These are phyloP conservation scores for Caenorhabditis sp. DNA, from an alignment of 2,888 invertebrate species.

Conservation along the genomic window DNA sequence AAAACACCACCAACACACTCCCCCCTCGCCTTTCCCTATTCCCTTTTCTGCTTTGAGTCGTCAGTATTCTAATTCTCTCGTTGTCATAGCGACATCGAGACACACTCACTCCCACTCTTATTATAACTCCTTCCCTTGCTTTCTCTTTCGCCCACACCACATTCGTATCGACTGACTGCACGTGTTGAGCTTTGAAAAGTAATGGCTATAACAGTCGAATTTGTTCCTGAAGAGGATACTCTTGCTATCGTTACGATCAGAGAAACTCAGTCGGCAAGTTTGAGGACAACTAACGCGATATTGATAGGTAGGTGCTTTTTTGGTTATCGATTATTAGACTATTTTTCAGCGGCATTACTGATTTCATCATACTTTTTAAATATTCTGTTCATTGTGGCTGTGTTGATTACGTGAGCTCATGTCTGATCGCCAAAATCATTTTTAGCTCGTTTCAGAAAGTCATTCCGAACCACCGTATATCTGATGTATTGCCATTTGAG, in stretches of 20 bases:
- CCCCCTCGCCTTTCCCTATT: not conserved
- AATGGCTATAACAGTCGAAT: conserved; percentile 70
- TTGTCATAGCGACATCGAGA: conserved; percentile 44
- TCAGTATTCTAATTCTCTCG: conserved; percentile 22
- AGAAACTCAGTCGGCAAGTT: conserved; percentile 74
- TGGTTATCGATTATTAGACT: not conserved
- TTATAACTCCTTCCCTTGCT: conserved; percentile 7
- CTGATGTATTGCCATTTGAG: conserved; percentile 67
- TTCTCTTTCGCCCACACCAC: not conserved
- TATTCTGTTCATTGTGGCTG: conserved; percentile 73
- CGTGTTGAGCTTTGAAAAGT: not conserved
- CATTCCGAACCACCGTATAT: conserved; percentile 59
- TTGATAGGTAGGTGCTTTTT: conserved; percentile 58
- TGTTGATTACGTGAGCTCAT: conserved; percentile 76
- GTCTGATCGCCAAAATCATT: not conserved
- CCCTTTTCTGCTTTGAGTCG: not conserved
- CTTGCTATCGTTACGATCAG: conserved; percentile 75
- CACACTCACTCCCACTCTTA: conserved; percentile 36
- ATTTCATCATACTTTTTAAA: conserved; percentile 77
- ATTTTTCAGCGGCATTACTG: conserved; percentile 70
- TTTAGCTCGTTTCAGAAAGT: conserved; percentile 41
- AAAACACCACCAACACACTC: conserved; percentile 15
- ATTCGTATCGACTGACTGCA: conserved; percentile 19
- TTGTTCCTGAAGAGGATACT: conserved; percentile 77
- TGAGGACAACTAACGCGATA: conserved; percentile 71